Percentiles rank a stretch among this genome's conserved stretches.
These are phyloP conservation scores for Blennius ocellaris DNA, from an alignment of 2,113 vertebrate species.

Conservation along the genomic window DNA sequence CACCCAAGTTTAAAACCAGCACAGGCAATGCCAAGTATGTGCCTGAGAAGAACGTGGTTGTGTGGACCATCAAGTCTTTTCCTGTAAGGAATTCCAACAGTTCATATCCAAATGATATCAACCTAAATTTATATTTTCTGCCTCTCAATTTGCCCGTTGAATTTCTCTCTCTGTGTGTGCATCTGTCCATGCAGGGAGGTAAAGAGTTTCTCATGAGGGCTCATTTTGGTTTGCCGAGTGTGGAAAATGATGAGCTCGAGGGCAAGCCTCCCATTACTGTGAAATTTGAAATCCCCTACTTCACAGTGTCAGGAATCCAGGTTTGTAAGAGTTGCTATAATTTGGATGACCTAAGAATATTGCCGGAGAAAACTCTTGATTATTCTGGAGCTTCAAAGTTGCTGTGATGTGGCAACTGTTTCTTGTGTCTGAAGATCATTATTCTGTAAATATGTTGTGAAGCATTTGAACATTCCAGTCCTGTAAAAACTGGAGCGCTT, in stretches of 20 bases:
- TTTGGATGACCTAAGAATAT: neutral
- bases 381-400: no score
- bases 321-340: slow-evolving; percentile 58
- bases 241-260: slow-evolving; percentile 90
- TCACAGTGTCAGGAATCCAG: slow-evolving; percentile 96
- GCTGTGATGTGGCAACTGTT: no score
- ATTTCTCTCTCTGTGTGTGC: neutral
- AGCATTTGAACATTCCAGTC: slow-evolving; percentile 2
- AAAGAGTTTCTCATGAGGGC: slow-evolving; percentile 96
- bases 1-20: slow-evolving; percentile 94
- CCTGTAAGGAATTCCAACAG: slow-evolving; percentile 84
- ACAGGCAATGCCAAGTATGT: slow-evolving; percentile 90
- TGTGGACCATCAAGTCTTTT: slow-evolving; percentile 97
- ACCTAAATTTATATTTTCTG: neutral
- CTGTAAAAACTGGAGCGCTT: slow-evolving; percentile 2
- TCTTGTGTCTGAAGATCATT: no score
- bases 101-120: neutral
- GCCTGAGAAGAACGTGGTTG: slow-evolving; percentile 90
- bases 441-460: no score
- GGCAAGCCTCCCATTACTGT: slow-evolving; percentile 92
- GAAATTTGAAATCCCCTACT: slow-evolving; percentile 96
- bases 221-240: slow-evolving; percentile 94
- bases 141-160: neutral
- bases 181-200: slow-evolving; percentile 84
- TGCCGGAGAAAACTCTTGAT: no score